Base-by-base conservation (phyloP, 2,797 vertebrate genomes). In the Psittacula derbiana region DNA sequence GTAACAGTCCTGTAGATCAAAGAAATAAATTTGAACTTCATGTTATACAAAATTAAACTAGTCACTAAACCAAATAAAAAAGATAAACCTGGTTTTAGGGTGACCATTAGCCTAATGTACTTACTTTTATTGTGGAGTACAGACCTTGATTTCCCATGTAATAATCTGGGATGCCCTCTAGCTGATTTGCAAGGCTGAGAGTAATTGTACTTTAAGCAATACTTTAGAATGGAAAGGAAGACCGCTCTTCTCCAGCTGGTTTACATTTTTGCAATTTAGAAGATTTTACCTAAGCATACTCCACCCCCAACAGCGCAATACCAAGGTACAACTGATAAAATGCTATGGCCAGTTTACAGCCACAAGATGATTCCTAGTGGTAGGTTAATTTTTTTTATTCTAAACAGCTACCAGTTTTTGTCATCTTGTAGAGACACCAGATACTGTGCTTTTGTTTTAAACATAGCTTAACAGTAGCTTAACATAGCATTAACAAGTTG, bases 201-300 rank as follows among this genome's bases (percentile, higher is more conserved):
- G n/a, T 71, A 88, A 88, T 64, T 80, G 21, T 62, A n/a, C 82
- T 88, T 85, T 80, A 87, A 72, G n/a, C n/a, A 93, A 64, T 28
- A 52, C 4, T 50, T 72, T 80, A 79, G 17, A 93, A 92, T 20
- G 16, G 49, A 75, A 80, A 69, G 44, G 72, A 80, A 65, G 7
- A 15, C 58, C 15, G 71, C 16, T 78, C 12, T 83, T 76, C 53
- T 74, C 72, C 82, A 33, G 12, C 20, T 79, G 23, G 20, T 85
- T 83, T 91, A 27, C 10, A 11, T 75, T 87, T 94, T 80, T 92
- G 27, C 60, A 80, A 36, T 80, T 89, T 92, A 92, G 72, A 82
- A 69, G 27, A 69, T 10, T 78, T 83, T 94, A 81, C 33, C 23
- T 70, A 74, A 93, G 55, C 20, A 52, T 5, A 19, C 16, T 74